These are phyloP conservation scores for Leucoptera coffeella DNA, from an alignment of 2,888 invertebrate genomes.

Conservation along the genomic window DNA sequence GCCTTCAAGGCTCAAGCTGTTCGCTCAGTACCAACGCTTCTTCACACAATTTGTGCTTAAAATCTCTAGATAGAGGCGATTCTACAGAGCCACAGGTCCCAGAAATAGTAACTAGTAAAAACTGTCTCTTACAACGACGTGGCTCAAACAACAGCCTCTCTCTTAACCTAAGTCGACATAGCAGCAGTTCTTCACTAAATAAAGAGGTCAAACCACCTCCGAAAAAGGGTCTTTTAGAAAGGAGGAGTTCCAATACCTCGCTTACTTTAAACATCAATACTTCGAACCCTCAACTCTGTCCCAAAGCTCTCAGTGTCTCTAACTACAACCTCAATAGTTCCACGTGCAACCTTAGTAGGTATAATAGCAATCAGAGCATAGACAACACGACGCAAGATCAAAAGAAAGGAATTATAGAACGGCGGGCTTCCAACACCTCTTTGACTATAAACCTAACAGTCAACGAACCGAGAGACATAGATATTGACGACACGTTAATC, in stretches of 20 bases:
- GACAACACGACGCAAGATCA: constrained; percentile 30
- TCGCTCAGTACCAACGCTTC: constrained; percentile 38
- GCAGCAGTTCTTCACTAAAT: constrained; percentile 52
- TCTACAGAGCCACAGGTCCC: constrained; percentile 74
- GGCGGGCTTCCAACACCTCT: constrained; percentile 78
- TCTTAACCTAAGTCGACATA: constrained; percentile 59
- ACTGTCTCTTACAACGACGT: constrained; percentile 69
- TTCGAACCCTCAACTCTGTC: constrained; percentile 39
- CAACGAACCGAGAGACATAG: constrained; percentile 38
- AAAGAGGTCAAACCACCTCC: constrained; percentile 31
- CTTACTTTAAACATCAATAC: constrained; percentile 67
- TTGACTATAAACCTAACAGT: constrained; percentile 60
- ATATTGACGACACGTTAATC: constrained; percentile 32
- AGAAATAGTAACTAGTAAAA: constrained; percentile 31
- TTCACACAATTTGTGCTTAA: constrained; percentile 39
- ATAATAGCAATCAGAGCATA: constrained; percentile 43
- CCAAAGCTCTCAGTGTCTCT: constrained; percentile 36
- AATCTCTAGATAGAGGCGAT: constrained; percentile 74
- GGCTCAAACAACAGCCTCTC: constrained; percentile 85
- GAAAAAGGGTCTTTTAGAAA: constrained; percentile 69
- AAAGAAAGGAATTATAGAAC: constrained; percentile 61
- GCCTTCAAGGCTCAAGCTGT: constrained; percentile 50
- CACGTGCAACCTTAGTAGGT: constrained; percentile 38
- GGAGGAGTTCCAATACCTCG: constrained; percentile 87
- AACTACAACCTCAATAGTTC: constrained; percentile 48